phyloP scores from a whole-genome alignment of 2,888 invertebrate genomes.

The Eilema griseolum region DNA sequence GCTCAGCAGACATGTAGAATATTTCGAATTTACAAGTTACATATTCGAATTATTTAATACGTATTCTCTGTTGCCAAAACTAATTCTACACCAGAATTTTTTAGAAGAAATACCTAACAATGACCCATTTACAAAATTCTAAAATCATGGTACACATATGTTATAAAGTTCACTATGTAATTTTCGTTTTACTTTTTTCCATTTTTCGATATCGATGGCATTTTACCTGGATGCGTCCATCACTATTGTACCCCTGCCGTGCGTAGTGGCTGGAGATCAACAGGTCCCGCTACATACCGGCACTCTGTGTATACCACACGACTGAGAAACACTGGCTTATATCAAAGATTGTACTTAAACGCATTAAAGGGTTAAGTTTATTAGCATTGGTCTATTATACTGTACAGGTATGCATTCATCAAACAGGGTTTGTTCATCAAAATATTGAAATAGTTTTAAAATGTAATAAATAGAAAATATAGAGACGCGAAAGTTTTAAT shows the following conservation, averaged over 20 bases:
- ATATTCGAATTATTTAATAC: too few relatives aligned
- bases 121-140: too few relatives aligned
- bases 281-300: slow-evolving; percentile 73
- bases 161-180: background rate
- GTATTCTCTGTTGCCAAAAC: background rate
- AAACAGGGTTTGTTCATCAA: too few relatives aligned
- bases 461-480: too few relatives aligned
- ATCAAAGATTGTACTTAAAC: background rate
- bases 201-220: slow-evolving; percentile 35
- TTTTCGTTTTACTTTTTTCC: background rate
- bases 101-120: background rate
- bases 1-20: too few relatives aligned
- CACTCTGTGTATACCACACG: slow-evolving; percentile 57
- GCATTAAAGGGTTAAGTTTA: too few relatives aligned
- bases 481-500: too few relatives aligned
- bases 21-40: too few relatives aligned
- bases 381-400: too few relatives aligned
- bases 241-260: slow-evolving; percentile 63
- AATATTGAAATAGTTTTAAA: too few relatives aligned
- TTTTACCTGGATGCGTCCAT: slow-evolving; percentile 19
- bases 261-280: slow-evolving; percentile 74
- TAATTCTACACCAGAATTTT: background rate
- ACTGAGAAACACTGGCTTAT: slow-evolving; percentile 33
- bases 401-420: too few relatives aligned
- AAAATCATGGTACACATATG: too few relatives aligned